phyloP scores from a whole-genome alignment of 1,140 invertebrate species.

The Drosophila elegans region DNA sequence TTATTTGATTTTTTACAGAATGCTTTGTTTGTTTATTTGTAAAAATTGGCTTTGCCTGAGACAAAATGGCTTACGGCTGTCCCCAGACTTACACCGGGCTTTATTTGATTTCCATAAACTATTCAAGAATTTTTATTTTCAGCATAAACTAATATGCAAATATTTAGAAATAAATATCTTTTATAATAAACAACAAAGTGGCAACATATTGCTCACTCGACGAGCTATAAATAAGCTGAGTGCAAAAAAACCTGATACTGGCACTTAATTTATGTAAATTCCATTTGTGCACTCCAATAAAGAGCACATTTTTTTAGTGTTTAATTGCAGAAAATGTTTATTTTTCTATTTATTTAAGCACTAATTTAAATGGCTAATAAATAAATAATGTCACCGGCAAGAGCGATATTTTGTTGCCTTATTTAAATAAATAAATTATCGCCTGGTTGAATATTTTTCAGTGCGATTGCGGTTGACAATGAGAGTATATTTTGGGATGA shows the following conservation, averaged over 20 bases:
- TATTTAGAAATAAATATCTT: slow-evolving; percentile 49
- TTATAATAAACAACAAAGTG: slow-evolving; percentile 49
- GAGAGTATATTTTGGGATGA: slow-evolving; percentile 5
- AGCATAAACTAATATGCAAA: slow-evolving; percentile 20
- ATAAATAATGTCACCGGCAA: slow-evolving; percentile 45
- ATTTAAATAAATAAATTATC: slow-evolving; percentile 56
- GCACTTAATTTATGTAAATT: slow-evolving; percentile 62
- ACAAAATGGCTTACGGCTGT: not conserved
- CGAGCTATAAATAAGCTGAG: slow-evolving; percentile 45
- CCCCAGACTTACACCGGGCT: not conserved
- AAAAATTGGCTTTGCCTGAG: not conserved
- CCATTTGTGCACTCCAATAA: slow-evolving; percentile 36
- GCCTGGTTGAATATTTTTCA: slow-evolving; percentile 18
- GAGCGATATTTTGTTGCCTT: slow-evolving; percentile 22
- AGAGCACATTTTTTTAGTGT: slow-evolving; percentile 17
- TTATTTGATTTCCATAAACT: slow-evolving; percentile 8
- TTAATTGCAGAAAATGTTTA: slow-evolving; percentile 49
- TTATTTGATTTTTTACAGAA: slow-evolving; percentile 18
- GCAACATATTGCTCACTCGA: slow-evolving; percentile 52
- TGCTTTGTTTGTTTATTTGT: slow-evolving; percentile 3
- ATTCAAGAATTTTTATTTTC: not conserved
- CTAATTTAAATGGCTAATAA: slow-evolving; percentile 61
- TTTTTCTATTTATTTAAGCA: slow-evolving; percentile 51
- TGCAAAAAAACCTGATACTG: slow-evolving; percentile 24
- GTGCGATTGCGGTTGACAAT: slow-evolving; percentile 25